phyloP scores from a whole-genome alignment of 2,113 vertebrate genomes.

The Ursus arctos region DNA sequence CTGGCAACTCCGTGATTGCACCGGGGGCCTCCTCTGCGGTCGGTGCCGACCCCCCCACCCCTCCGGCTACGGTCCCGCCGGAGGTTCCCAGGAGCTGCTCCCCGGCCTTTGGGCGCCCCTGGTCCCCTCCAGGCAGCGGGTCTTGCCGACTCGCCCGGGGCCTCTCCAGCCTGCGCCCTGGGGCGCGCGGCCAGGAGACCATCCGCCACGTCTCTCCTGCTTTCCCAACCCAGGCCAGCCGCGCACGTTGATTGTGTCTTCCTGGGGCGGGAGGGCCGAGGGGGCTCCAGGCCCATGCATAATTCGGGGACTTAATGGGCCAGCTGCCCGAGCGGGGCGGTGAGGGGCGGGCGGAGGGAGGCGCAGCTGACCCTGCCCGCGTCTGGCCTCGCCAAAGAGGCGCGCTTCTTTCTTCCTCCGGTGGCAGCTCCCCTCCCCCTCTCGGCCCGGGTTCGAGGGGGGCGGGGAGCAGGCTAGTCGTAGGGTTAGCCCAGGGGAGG shows the following conservation, averaged over 20 bases:
- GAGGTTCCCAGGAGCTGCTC: background rate
- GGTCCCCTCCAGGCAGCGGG: background rate
- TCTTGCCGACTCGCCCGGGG: background rate
- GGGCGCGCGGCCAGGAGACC: conserved; percentile 15
- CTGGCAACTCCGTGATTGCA: background rate
- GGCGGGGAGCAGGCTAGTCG: background rate
- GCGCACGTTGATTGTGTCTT: conserved; percentile 66
- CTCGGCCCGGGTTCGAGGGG: conserved; percentile 23
- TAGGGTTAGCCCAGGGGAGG: background rate
- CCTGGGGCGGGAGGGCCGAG: conserved; percentile 50
- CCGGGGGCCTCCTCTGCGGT: background rate
- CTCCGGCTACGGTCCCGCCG: background rate
- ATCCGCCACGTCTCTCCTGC: conserved; percentile 75
- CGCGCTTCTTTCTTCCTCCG: conserved; percentile 86
- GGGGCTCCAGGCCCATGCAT: conserved; percentile 83
- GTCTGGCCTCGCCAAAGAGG: conserved; percentile 86
- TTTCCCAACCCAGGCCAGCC: conserved; percentile 60
- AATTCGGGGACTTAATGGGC: conserved; percentile 87
- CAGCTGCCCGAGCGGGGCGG: conserved; percentile 82
- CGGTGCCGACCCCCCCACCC: background rate
- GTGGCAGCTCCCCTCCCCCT: conserved; percentile 83
- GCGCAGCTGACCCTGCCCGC: conserved; percentile 85
- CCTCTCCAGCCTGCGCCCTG: conserved; percentile 64
- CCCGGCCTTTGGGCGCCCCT: background rate
- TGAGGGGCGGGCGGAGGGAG: conserved; percentile 80